Evolutionary conservation across 2,888 invertebrate genomes (phyloP).

Genomic region (Lypha dubia): DNA sequence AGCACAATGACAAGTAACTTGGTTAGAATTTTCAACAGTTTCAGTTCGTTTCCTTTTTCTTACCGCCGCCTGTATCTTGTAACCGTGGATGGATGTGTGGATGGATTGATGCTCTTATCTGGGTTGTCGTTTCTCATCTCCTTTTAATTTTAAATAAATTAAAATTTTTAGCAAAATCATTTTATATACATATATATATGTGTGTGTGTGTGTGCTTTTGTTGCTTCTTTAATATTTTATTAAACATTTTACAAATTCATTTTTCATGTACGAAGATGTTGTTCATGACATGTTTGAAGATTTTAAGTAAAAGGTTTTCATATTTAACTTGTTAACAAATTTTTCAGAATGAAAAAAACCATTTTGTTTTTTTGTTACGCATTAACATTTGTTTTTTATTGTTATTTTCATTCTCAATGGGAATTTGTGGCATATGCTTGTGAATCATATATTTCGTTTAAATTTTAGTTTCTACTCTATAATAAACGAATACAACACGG

Average conservation of each 20-base stretch:
- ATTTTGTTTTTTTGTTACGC: not conserved
- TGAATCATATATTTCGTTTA: not conserved
- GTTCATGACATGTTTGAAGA: not conserved
- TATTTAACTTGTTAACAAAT: constrained; percentile 28
- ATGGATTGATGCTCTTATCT: not conserved
- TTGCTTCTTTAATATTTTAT: constrained; percentile 36
- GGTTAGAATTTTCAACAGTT: constrained; percentile 35
- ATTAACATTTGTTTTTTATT: not conserved
- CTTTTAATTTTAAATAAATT: constrained; percentile 11
- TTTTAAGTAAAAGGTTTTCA: constrained; percentile 23
- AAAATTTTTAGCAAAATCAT: constrained; percentile 13
- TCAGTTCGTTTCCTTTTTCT: not conserved
- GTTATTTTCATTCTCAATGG: too few relatives aligned
- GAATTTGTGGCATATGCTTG: not conserved
- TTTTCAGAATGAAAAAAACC: not conserved
- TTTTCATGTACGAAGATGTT: constrained; percentile 22
- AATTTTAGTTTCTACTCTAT: not conserved
- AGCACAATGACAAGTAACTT: constrained; percentile 50
- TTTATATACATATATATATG: too few relatives aligned
- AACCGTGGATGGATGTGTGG: too few relatives aligned
- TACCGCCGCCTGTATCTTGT: not conserved
- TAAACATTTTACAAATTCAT: constrained; percentile 50
- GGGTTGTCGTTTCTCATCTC: not conserved
- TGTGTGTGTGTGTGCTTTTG: too few relatives aligned
- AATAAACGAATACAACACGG: not conserved